Evolutionary conservation across 1,140 invertebrate genomes (phyloP), one percentile per base, ranked within the genome.

Genomic region (Teleogryllus occipitalis): DNA sequence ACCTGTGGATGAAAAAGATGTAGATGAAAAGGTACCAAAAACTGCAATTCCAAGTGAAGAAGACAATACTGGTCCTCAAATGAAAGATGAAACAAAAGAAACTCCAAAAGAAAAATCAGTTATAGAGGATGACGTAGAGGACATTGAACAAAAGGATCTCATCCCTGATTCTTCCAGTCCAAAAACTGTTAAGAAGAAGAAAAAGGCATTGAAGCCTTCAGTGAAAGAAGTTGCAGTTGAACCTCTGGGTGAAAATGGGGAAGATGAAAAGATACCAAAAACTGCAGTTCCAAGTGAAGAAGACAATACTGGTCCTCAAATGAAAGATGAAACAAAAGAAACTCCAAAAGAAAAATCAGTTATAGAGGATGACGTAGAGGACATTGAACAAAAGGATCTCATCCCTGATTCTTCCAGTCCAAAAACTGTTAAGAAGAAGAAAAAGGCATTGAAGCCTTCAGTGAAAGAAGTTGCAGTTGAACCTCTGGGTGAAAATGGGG

Each of bases 131-230:
- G 72, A 81, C n/a, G 39, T 74, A 47, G 75, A 47, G 49, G 72
- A 54, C 39, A 21, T 79, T 49, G 80, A 78, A 74, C 65, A 47
- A 46, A 49, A 78, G 7, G 78, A 47, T n/a, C 46, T 74, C 47
- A 18, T 39, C 27, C 6, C 47, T n/a, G 49, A 47, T 47, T 8
- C 78, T 47, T 74, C 76, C 39, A 80, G 1, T 39, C 27, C 22
- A 7, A 65, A 65, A 39, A 12, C 78, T 49, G 78, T 77, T 18
- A 76, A 76, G 81, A 81, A 77, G 82, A 82, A 75, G 80, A 65
- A 7, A 46, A 49, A 18, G 18, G 78, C 18, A 46, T 48, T 27
- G 27, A 72, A 49, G 15, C 77, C 77, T 78, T 18, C 15, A 73
- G 72, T 73, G 21, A 47, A 75, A 21, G 74, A 75, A 22, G 74